Evolutionary conservation across 2,888 invertebrate species (phyloP).

Genomic region (Phyto melanocephala): DNA sequence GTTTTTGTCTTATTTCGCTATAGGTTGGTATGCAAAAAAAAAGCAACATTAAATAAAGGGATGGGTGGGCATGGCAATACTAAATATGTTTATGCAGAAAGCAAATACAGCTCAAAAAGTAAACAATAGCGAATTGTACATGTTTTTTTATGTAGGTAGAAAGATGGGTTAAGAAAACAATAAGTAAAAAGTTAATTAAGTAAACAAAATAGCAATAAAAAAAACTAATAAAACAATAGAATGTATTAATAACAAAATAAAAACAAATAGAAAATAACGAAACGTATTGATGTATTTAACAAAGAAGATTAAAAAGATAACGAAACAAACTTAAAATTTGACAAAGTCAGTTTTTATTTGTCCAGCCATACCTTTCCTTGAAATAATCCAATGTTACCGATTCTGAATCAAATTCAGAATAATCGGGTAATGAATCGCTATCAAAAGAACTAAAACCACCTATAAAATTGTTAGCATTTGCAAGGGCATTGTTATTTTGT

Average conservation of each 20-base stretch:
- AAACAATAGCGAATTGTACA: constrained; percentile 3
- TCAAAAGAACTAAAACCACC: constrained; percentile 80
- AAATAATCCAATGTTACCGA: constrained; percentile 80
- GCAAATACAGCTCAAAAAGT: no score
- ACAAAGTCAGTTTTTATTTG: background rate
- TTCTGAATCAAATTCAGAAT: constrained; percentile 81
- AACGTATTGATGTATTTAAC: background rate
- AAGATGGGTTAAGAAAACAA: background rate
- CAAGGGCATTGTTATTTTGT: constrained; percentile 69
- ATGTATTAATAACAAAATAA: no score
- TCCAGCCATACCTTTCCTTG: constrained; percentile 78
- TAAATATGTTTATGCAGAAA: no score
- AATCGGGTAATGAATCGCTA: constrained; percentile 80
- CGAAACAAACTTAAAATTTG: constrained; percentile 13
- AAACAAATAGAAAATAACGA: constrained; percentile 29
- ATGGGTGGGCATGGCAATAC: no score
- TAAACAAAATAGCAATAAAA: constrained; percentile 13
- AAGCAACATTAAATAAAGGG: background rate
- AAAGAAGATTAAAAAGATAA: background rate
- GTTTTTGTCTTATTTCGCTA: background rate
- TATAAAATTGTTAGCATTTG: constrained; percentile 71
- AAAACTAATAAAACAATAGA: constrained; percentile 9
- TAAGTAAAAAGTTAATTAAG: background rate
- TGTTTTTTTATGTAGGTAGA: background rate
- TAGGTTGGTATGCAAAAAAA: no score